phyloP scores from a whole-genome alignment of 2,888 invertebrate species.

The Campoplex nolae region DNA sequence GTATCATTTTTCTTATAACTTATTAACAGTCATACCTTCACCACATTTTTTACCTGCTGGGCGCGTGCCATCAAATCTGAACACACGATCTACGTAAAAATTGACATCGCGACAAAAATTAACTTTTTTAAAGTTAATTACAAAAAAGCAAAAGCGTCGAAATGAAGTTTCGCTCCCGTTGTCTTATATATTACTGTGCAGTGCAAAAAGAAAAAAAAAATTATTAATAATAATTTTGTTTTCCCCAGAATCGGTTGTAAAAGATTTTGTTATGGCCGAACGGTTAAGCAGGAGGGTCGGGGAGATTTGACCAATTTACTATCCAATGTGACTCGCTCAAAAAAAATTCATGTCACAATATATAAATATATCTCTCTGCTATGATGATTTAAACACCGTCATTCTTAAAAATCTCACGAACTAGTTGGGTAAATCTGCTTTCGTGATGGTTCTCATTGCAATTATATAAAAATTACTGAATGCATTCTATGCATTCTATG shows the following conservation, averaged over 20 bases:
- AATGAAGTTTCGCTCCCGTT: too few species aligned
- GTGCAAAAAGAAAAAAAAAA: too few species aligned
- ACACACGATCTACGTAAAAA: neutral
- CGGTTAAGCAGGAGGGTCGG: too few species aligned
- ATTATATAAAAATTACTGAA: neutral
- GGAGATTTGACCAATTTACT: too few species aligned
- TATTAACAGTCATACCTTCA: conserved; percentile 66
- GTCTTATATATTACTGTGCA: too few species aligned
- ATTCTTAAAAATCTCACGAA: neutral
- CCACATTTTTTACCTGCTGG: conserved; percentile 76
- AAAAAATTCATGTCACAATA: neutral
- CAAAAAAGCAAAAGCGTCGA: too few species aligned
- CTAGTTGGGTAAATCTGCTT: neutral
- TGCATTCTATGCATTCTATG: neutral
- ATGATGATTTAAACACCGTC: neutral
- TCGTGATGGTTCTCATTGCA: neutral
- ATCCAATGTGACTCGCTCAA: neutral
- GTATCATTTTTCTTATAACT: neutral
- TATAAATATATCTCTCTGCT: neutral
- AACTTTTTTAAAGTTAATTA: too few species aligned
- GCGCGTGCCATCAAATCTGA: conserved; percentile 74
- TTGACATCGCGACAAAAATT: too few species aligned
- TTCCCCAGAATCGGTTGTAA: too few species aligned
- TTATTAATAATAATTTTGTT: too few species aligned
- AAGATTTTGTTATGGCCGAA: too few species aligned